Evolutionary conservation across 2,797 vertebrate species (phyloP), one percentile per base, ranked within the genome.

Genomic region (Eulemur mongoz): DNA sequence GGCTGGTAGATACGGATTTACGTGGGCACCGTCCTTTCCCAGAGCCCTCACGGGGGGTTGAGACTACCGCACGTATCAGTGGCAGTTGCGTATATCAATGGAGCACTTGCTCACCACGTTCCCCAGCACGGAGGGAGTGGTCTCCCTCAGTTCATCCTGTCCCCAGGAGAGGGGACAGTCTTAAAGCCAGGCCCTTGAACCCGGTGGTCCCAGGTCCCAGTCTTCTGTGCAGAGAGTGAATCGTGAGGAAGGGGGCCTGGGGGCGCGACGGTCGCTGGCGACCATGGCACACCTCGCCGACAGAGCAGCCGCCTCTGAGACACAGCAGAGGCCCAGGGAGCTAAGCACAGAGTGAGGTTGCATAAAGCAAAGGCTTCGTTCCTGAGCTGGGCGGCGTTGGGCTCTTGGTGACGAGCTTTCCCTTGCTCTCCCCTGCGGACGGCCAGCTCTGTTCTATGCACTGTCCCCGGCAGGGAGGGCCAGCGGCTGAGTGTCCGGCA

Each of bases 31-130:
- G 0, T 69, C 76, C 38, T 85, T 72, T n/a, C 40, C 82, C 72
- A 23, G 10, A 69, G 89, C 38, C 85, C 78, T 25, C 0, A 1
- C 8, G 20, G 43, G 4, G 8, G 10, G 0, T 35, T 0, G 2
- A 75, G 61, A 17, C 5, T 0, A 2, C 35, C 50, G 14, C 3
- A 0, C 3, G 8, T 57, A 2, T 43, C 12, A 23, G 2, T 2
- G 5, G 25, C 6, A 20, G n/a, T 13, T 45, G 78, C 30, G 57
- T 27, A 2, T 22, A 5, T 6, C 1, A 18, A 14, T 17, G 27
- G 75, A 67, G 65, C 65, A 76, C 88, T 54, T 50, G 30, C 52
- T 89, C 27, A 43, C 35, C 75, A 38, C 0, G 10, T 65, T 84
- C 23, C 43, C 13, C 14, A 9, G 17, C 3, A 27, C 63, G 75